Evolutionary conservation across 2,888 invertebrate species (phyloP), one percentile per base, ranked within the genome.

Genomic region (Xestia ashworthii): DNA sequence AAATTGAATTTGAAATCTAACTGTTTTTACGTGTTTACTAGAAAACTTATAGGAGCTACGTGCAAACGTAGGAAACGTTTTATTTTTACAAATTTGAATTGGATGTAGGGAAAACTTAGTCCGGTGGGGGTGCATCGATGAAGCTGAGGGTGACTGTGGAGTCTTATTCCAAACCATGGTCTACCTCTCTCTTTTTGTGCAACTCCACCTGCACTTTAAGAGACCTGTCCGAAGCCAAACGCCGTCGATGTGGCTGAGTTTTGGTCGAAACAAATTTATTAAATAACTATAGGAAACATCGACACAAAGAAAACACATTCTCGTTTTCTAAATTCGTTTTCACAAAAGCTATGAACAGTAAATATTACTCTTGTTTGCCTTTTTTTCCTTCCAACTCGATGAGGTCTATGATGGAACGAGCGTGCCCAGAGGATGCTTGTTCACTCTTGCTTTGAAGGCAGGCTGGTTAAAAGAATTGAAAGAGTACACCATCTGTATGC

Each of bases 1-100:
- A 80, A 75, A 82, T 83, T 82, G 78, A 82, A 86, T 82, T 74
- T 74, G 62, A 69, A 82, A 71, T 80, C 71, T 67, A 69, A 55
- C 53, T 4, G 46, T 67, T 77, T 76, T 80, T 81, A 46, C 38
- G 32, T 71, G 32, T 76, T 65, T 74, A 68, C 53, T 64, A 53
- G 46, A 46, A 72, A 60, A 85, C 2, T 72, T 83, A 50, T 73
- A 5, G 16, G 0, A 41, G 19, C 14, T 65, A 50, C 70, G 67
- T 82, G 70, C 19, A 19, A 58, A 3, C 25, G 38, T 19, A 9
- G 6, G 12, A 2, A 25, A 50, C 12, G 11, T 11, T 69, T 58
- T 72, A 69, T 66, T 67, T 65, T 41, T 32, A 38, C 19, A 11
- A 48, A 48, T 55, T 55, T 60, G 1, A 11, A 50, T 71, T 71